phyloP scores from a whole-genome alignment of 2,797 vertebrate genomes.

The Helicolenus hilgendorfi region DNA sequence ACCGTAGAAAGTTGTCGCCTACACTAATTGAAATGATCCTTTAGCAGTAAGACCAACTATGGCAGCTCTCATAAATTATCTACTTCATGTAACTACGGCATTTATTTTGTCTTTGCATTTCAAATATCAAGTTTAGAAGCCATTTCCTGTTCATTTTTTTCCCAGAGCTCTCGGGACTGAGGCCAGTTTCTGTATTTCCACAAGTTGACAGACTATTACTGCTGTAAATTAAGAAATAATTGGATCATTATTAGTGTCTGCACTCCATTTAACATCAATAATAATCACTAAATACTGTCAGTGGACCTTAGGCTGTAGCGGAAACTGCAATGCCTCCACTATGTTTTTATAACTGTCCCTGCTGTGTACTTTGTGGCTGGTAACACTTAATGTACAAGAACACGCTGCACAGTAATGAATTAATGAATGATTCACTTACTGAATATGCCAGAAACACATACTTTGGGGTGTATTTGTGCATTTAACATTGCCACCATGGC shows the following conservation, averaged over 20 bases:
- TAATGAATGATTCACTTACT: neutral
- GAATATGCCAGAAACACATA: neutral
- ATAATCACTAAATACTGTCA: neutral
- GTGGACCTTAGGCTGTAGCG: neutral
- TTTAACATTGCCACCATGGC: neutral
- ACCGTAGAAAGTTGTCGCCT: constrained; percentile 20
- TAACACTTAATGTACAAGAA: neutral
- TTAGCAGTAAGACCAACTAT: constrained; percentile 8
- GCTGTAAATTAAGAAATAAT: constrained; percentile 2
- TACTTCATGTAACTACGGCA: constrained; percentile 25
- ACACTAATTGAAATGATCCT: constrained; percentile 43
- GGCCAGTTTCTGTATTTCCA: neutral
- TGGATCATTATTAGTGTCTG: neutral
- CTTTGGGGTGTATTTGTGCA: neutral
- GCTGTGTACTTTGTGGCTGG: neutral
- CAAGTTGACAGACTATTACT: neutral
- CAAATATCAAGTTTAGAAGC: constrained; percentile 27
- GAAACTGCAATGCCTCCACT: neutral
- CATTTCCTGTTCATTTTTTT: constrained; percentile 40
- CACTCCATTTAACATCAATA: constrained; percentile 12
- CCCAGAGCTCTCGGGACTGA: neutral
- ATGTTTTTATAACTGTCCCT: neutral
- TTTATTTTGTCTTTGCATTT: constrained; percentile 60
- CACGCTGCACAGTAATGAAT: neutral
- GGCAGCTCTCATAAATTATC: constrained; percentile 65